phyloP scores from a whole-genome alignment of 30 jellyfish, hydroid and myxozoan species.

The Aurelia sp. region DNA sequence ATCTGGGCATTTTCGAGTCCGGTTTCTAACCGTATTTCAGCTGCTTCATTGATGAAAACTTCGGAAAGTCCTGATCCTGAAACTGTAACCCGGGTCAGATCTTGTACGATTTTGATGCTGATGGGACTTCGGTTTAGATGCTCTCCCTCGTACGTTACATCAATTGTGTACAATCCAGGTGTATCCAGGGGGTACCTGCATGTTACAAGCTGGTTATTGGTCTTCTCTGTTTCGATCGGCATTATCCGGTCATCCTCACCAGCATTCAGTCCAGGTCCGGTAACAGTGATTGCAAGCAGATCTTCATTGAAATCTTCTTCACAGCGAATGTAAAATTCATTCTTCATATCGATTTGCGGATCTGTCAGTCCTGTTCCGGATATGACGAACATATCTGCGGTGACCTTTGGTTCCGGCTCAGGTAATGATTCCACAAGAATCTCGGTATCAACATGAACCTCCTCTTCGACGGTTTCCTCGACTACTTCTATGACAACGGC shows the following conservation, averaged over 20 bases:
- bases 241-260: constrained; percentile 75
- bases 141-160: constrained; percentile 81
- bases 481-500: not conserved
- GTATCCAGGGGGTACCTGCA: constrained; percentile 86
- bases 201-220: constrained; percentile 65
- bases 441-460: constrained; percentile 33
- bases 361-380: constrained; percentile 97
- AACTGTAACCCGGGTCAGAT: constrained; percentile 76
- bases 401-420: constrained; percentile 56
- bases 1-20: constrained; percentile 84
- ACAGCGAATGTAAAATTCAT: constrained; percentile 91
- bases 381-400: constrained; percentile 71
- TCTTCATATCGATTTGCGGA: constrained; percentile 72
- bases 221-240: constrained; percentile 68
- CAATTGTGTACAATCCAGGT: constrained; percentile 78
- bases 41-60: constrained; percentile 59
- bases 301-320: constrained; percentile 77
- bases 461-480: constrained; percentile 33
- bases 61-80: constrained; percentile 80
- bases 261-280: constrained; percentile 68
- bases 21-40: constrained; percentile 81
- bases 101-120: constrained; percentile 78
- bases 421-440: constrained; percentile 12
- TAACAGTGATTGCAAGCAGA: constrained; percentile 56
- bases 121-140: constrained; percentile 91